Evolutionary conservation across 2,888 invertebrate genomes (phyloP).

Genomic region (Miltochrista miniata): DNA sequence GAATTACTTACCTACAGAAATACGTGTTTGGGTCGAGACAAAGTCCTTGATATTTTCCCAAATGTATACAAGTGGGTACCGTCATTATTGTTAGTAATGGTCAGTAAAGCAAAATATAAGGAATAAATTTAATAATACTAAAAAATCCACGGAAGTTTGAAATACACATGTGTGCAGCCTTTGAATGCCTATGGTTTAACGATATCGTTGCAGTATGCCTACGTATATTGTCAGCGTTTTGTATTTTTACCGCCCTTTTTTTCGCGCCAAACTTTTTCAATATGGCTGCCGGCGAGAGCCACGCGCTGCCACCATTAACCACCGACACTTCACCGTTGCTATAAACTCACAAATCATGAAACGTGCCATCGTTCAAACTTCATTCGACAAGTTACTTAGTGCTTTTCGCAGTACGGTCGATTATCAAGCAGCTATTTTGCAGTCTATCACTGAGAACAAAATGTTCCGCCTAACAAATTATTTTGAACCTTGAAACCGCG

Average conservation of each 20-base stretch:
- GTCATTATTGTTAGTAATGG: constrained; percentile 17
- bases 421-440: constrained; percentile 39
- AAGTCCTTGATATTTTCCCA: constrained; percentile 38
- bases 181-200: constrained; percentile 11
- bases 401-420: constrained; percentile 45
- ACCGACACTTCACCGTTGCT: constrained; percentile 83
- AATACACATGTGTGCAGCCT: background rate
- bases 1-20: constrained; percentile 69
- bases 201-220: constrained; percentile 29
- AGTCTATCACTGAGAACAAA: constrained; percentile 64
- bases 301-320: constrained; percentile 82
- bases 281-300: constrained; percentile 78
- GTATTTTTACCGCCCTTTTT: constrained; percentile 63
- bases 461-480: constrained; percentile 65
- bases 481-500: constrained; percentile 73
- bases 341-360: constrained; percentile 85
- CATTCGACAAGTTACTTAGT: constrained; percentile 57
- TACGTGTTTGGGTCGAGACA: constrained; percentile 64
- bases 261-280: constrained; percentile 82
- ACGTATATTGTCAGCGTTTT: constrained; percentile 35
- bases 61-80: constrained; percentile 32
- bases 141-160: too few relatives aligned
- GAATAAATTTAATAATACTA: background rate
- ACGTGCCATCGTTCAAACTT: constrained; percentile 58
- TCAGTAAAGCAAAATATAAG: too few relatives aligned